phyloP scores from a whole-genome alignment of 64 coral and sea anemone species.

The Montipora capricornis region DNA sequence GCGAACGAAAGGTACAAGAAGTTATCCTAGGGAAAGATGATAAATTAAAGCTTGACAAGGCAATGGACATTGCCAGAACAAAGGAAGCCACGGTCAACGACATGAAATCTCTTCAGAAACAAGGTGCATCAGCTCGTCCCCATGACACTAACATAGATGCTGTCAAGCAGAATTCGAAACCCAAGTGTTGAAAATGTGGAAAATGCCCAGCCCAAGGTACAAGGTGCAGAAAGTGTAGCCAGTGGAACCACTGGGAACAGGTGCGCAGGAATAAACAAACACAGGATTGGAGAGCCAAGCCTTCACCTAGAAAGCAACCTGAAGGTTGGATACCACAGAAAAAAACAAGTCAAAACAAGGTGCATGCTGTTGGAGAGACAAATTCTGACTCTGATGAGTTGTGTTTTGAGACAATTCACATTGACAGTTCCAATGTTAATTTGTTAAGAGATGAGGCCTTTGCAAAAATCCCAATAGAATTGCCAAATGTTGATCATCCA shows the following conservation, averaged over 20 bases:
- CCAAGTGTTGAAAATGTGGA: neutral
- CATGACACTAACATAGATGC: no score
- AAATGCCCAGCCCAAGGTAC: neutral
- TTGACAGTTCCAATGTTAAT: neutral
- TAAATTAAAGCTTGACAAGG: no score
- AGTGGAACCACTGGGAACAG: slow-evolving; percentile 34
- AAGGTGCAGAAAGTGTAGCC: slow-evolving; percentile 61
- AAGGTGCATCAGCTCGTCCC: no score
- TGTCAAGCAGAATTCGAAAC: no score
- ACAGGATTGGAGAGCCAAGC: neutral
- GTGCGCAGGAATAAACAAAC: neutral
- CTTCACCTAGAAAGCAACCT: neutral
- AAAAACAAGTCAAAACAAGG: neutral
- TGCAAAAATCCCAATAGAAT: neutral
- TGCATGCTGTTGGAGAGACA: neutral
- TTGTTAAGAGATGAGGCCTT: slow-evolving; percentile 20
- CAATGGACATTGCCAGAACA: no score
- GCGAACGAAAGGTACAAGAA: slow-evolving; percentile 75
- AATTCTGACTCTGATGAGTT: neutral
- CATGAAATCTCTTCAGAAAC: no score
- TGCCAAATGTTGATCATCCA: neutral
- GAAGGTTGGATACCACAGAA: neutral
- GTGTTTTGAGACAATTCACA: neutral
- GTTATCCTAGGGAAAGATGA: no score
- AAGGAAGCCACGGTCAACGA: no score